Percentiles rank a stretch among this genome's conserved stretches.
phyloP scores from a whole-genome alignment of 2,888 invertebrate species.

The Eristalinus sepulchralis region DNA sequence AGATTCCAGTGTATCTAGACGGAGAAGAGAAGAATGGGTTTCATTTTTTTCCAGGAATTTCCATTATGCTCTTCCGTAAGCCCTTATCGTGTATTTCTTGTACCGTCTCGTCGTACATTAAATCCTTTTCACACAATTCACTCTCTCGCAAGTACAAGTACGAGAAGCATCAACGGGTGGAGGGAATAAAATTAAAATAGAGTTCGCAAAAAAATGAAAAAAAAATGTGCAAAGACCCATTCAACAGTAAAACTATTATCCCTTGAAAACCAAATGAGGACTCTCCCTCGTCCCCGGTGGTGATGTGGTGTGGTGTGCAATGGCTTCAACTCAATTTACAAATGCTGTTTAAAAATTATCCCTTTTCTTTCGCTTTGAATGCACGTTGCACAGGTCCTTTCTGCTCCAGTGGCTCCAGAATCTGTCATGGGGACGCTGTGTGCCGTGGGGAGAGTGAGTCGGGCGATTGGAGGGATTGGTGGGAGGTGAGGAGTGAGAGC shows the following conservation, averaged over 20 bases:
- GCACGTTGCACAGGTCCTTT: conserved; percentile 27
- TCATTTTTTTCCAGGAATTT: conserved; percentile 32
- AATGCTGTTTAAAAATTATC: conserved; percentile 71
- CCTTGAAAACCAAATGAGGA: conserved; percentile 40
- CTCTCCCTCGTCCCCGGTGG: neutral
- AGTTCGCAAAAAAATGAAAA: conserved; percentile 26
- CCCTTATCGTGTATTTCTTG: conserved; percentile 25
- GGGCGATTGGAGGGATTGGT: neutral
- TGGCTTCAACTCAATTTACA: conserved; percentile 65
- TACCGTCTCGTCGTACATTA: conserved; percentile 41
- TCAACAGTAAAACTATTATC: conserved; percentile 64
- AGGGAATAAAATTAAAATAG: conserved; percentile 57
- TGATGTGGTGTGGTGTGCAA: conserved; percentile 22
- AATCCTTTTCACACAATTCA: conserved; percentile 58
- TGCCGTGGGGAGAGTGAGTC: too few relatives aligned
- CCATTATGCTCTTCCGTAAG: conserved; percentile 65
- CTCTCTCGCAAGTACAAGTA: conserved; percentile 25
- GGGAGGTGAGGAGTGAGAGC: conserved; percentile 18
- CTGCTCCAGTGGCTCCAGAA: neutral
- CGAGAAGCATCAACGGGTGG: conserved; percentile 19
- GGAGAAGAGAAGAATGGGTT: conserved; percentile 6
- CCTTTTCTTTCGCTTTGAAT: conserved; percentile 29
- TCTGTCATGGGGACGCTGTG: neutral
- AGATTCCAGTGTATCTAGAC: conserved; percentile 55
- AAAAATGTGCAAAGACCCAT: conserved; percentile 14